Percentiles rank a stretch among this genome's conserved stretches.
These are phyloP conservation scores for Hemiscyllium ocellatum DNA, from an alignment of 2,113 vertebrate genomes.

Conservation along the genomic window DNA sequence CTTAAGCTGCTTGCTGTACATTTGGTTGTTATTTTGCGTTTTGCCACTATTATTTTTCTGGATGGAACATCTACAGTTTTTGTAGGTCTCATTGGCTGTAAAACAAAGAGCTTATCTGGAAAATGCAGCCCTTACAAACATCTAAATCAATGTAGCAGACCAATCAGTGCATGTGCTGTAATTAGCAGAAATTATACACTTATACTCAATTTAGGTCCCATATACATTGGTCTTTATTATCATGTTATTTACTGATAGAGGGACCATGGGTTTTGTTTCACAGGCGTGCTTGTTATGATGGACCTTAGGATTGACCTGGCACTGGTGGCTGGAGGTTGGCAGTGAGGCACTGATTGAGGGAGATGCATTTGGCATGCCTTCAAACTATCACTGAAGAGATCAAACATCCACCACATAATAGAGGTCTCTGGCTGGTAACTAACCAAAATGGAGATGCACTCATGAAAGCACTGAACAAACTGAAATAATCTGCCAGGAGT, in stretches of 20 bases:
- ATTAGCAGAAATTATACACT: neutral
- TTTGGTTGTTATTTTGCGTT: slow-evolving; percentile 58
- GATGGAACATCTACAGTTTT: slow-evolving; percentile 62
- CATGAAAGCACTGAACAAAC: too few species aligned
- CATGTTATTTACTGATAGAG: neutral
- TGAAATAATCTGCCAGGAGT: too few species aligned
- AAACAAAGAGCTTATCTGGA: slow-evolving; percentile 40
- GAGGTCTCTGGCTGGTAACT: neutral
- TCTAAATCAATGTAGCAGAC: neutral
- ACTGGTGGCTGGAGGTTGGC: neutral
- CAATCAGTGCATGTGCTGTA: neutral
- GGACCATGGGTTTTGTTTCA: neutral
- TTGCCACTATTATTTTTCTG: slow-evolving; percentile 56
- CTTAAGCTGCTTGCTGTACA: slow-evolving; percentile 51
- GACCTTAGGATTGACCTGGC: neutral
- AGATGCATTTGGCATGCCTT: neutral
- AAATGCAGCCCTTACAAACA: neutral
- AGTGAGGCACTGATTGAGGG: neutral
- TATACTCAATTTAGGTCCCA: neutral
- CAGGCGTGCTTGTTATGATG: neutral
- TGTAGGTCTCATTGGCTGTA: slow-evolving; percentile 64
- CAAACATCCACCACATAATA: neutral
- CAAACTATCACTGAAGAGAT: neutral
- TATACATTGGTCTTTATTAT: neutral
- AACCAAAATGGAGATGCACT: neutral